phyloP scores from a whole-genome alignment of 2,113 vertebrate genomes.

The Uria lomvia region DNA sequence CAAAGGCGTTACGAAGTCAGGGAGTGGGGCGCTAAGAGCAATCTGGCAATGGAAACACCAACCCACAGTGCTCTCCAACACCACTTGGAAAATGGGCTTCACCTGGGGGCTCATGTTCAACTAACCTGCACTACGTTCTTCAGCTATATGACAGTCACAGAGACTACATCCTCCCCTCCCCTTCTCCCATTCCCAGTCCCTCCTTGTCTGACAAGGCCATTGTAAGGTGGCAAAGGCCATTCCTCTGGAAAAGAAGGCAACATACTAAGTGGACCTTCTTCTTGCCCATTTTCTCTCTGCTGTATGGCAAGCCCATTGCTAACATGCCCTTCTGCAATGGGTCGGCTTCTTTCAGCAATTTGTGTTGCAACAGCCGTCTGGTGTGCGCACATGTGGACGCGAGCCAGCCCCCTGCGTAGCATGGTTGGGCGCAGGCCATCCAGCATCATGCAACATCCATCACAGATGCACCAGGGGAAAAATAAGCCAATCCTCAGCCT shows the following conservation, averaged over 20 bases:
- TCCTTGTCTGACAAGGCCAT: background rate
- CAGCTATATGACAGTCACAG: background rate
- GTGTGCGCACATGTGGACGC: too few relatives aligned
- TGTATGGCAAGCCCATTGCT: background rate
- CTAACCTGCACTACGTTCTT: background rate
- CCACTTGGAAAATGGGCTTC: background rate
- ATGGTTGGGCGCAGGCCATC: background rate
- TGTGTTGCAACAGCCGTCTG: background rate
- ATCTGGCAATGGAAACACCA: background rate
- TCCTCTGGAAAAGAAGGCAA: background rate
- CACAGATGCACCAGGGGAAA: background rate
- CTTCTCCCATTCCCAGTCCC: background rate
- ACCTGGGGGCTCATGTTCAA: background rate
- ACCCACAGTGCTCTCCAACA: background rate
- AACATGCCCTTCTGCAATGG: background rate
- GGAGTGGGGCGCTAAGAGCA: background rate
- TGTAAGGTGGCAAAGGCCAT: background rate
- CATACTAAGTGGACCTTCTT: background rate
- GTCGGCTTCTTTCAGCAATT: background rate
- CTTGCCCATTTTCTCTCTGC: background rate
- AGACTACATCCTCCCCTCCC: background rate
- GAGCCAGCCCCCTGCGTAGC: background rate
- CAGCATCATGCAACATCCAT: background rate
- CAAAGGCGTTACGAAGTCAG: rapidly evolving
- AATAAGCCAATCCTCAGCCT: background rate